phyloP scores from a whole-genome alignment of 2,797 vertebrate species.

The Lithobates pipiens region DNA sequence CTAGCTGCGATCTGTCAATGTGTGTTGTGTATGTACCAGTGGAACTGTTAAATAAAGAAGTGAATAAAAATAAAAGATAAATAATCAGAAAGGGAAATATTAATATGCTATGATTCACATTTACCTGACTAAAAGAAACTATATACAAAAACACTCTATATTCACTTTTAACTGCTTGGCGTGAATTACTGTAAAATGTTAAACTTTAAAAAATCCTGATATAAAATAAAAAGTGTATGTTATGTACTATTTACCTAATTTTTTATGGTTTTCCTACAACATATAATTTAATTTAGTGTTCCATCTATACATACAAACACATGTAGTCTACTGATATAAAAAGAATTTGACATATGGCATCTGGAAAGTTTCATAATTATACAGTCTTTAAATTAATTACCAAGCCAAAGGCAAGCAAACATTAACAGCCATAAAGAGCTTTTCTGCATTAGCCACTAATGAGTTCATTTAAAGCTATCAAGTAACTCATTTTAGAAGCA shows the following conservation, averaged over 20 bases:
- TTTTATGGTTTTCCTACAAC: constrained; percentile 53
- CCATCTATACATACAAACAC: constrained; percentile 70
- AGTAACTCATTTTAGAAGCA: constrained; percentile 71
- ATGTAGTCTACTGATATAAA: constrained; percentile 70
- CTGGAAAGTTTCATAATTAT: constrained; percentile 77
- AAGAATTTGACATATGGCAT: constrained; percentile 73
- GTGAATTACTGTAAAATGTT: too few relatives aligned
- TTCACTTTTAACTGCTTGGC: too few relatives aligned
- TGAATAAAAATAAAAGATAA: too few relatives aligned
- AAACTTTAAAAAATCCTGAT: too few relatives aligned
- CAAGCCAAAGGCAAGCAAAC: constrained; percentile 80
- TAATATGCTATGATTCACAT: too few relatives aligned
- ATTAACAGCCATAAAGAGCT: constrained; percentile 80
- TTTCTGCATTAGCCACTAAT: constrained; percentile 79
- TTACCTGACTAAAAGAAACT: too few relatives aligned
- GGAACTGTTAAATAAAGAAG: too few relatives aligned
- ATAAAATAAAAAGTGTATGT: too few relatives aligned
- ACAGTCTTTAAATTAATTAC: constrained; percentile 83
- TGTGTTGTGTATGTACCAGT: too few relatives aligned
- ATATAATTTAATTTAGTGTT: constrained; percentile 71
- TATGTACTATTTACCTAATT: not conserved
- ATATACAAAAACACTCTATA: too few relatives aligned
- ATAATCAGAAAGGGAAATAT: too few relatives aligned
- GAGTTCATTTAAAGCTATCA: constrained; percentile 79
- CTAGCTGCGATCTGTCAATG: too few relatives aligned